Evolutionary conservation across 2,888 invertebrate genomes (phyloP).

Genomic region (Lycocerus yunnanus): DNA sequence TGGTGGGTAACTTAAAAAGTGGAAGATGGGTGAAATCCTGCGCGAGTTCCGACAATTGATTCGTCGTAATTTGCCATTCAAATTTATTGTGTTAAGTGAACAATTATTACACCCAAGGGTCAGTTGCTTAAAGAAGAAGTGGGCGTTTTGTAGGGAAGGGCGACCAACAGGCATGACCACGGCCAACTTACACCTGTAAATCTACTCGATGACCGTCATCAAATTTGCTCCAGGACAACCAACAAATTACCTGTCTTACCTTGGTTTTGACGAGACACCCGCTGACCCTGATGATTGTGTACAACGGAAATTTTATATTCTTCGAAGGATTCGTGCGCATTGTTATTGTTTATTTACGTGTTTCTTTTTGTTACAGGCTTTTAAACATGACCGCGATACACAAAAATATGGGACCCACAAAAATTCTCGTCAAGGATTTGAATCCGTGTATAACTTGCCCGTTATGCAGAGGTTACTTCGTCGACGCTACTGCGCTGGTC

Average conservation of each 20-base stretch:
- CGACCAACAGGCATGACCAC: conserved; percentile 36
- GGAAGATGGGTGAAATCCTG: too few species aligned
- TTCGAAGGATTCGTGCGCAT: too few species aligned
- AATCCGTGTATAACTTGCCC: conserved; percentile 88
- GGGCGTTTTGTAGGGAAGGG: conserved; percentile 38
- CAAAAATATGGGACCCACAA: conserved; percentile 36
- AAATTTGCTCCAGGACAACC: conserved; percentile 14
- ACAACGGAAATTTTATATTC: background rate
- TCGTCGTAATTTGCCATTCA: background rate
- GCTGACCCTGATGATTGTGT: background rate
- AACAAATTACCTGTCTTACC: conserved; percentile 6
- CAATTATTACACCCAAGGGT: conserved; percentile 28
- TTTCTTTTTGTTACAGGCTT: conserved; percentile 10
- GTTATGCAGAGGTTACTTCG: conserved; percentile 88
- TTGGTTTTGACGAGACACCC: conserved; percentile 12
- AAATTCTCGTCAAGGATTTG: conserved; percentile 69
- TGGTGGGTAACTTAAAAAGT: too few species aligned
- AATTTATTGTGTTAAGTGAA: background rate
- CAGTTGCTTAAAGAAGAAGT: conserved; percentile 35
- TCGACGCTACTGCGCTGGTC: conserved; percentile 92
- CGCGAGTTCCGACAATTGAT: background rate
- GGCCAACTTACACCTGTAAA: conserved; percentile 36
- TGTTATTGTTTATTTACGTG: background rate
- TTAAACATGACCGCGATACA: background rate
- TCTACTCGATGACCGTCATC: conserved; percentile 31